Base-by-base conservation (phyloP, 2,113 vertebrate genomes). In the Nyctereutes procyonoides region DNA sequence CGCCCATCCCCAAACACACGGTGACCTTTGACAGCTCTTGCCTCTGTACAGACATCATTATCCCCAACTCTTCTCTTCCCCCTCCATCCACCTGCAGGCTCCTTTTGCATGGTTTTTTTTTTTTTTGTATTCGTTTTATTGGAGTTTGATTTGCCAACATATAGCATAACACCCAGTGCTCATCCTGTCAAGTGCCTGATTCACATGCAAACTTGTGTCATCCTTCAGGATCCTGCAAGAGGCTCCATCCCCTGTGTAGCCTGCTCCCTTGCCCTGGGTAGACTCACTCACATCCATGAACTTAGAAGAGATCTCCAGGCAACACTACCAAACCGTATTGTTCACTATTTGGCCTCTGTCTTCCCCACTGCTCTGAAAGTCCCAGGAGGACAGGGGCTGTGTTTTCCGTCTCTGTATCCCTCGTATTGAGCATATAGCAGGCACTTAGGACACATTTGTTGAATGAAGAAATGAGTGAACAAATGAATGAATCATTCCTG, bases 391-490 rank as follows among this genome's bases (percentile, higher is more conserved):
- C 12, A 22, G 69, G 16, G 17, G 30, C 86, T 51, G 4, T 63
- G 82, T 32, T 95, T 55, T 77, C 6, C 17, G 3, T 28, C n/a
- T 76, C 94, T n/a, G 26, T 48, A 12, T 82, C 65, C 85, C 71
- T 30, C 12, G 13, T 67, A 32, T 55, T 74, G 38, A 43, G 71
- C 65, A 55, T 14, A 3, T 0, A 67, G 35, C 53, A 48, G 81
- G 35, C 1, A 28, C 73, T 55, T 17, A 24, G 80, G 79, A 71
- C 56, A 65, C 24, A 56, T 87, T 30, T 89, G 28, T 38, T 88
- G 89, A 95, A 56, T 89, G 84, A 86, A 86, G 63, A 38, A 58
- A 30, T 74, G 55, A 81, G 28, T 58, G n/a, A 93, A 82, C 8
- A 38, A 91, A 74, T 1, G 2, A 92, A 85, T 88, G 43, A 81